phyloP scores from a whole-genome alignment of 1,140 invertebrate species.

The Oncopodura yosiiana region DNA sequence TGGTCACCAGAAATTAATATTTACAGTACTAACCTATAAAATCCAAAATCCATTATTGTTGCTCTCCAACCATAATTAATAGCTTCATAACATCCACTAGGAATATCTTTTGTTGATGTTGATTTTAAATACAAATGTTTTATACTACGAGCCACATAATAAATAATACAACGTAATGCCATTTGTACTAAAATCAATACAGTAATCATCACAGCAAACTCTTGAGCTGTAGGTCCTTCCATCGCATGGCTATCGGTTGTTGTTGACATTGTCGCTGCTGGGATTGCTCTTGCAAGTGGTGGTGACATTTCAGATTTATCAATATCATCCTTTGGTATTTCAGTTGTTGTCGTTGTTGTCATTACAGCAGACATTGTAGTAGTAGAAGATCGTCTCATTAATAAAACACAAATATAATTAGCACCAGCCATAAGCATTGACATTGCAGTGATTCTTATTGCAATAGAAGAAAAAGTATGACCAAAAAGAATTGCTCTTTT shows the following conservation, averaged over 20 bases:
- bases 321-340: not conserved
- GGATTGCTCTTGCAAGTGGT: not conserved
- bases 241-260: not conserved
- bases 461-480: constrained; percentile 29
- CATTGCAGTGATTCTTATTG: constrained; percentile 16
- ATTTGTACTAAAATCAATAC: constrained; percentile 14
- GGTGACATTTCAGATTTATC: not conserved
- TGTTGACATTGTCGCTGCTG: not conserved
- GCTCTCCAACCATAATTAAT: constrained; percentile 32
- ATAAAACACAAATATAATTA: not conserved
- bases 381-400: not conserved
- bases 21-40: too few relatives aligned
- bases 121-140: too few relatives aligned
- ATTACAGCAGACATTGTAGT: not conserved
- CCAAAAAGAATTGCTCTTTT: constrained; percentile 27
- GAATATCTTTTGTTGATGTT: constrained; percentile 16
- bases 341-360: not conserved
- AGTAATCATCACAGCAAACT: constrained; percentile 14
- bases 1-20: too few relatives aligned
- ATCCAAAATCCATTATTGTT: constrained; percentile 26
- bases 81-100: constrained; percentile 29
- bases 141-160: constrained; percentile 21
- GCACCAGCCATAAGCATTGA: constrained; percentile 16
- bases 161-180: constrained; percentile 6
- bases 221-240: not conserved